These are phyloP conservation scores for Balearica regulorum DNA, from an alignment of 2,797 vertebrate genomes.

Conservation along the genomic window DNA sequence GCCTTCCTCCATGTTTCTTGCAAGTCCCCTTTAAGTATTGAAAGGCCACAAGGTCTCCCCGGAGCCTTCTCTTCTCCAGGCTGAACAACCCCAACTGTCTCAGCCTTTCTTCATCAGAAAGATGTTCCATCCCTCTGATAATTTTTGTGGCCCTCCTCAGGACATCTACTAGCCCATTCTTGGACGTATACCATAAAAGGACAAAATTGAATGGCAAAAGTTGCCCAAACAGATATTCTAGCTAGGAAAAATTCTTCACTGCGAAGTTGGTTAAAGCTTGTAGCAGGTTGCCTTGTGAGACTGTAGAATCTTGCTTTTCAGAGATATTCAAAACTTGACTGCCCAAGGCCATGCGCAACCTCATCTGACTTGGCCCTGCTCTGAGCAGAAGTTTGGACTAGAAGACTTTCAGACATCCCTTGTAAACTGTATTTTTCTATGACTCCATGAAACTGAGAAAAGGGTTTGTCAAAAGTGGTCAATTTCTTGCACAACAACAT, in stretches of 20 bases:
- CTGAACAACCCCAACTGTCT: background rate
- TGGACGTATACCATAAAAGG: fast-evolving
- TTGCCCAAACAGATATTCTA: background rate
- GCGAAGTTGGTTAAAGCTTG: background rate
- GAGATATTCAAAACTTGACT: background rate
- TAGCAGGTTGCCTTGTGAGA: background rate
- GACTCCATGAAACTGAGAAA: background rate
- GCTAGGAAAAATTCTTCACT: background rate
- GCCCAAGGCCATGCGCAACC: background rate
- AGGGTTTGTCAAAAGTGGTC: background rate
- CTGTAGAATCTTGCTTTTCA: background rate
- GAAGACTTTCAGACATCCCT: background rate
- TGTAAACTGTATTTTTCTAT: background rate
- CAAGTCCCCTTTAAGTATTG: background rate
- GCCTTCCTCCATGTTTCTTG: background rate
- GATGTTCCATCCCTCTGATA: background rate
- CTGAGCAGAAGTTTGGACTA: background rate
- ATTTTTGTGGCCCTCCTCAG: background rate
- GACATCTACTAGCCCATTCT: background rate
- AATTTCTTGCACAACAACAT: background rate
- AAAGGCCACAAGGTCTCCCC: background rate
- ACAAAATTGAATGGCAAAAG: background rate
- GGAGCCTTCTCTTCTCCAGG: background rate
- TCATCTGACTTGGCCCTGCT: background rate
- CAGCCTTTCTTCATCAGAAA: background rate